phyloP scores from a whole-genome alignment of 2,888 invertebrate species.

The Pocota personata region DNA sequence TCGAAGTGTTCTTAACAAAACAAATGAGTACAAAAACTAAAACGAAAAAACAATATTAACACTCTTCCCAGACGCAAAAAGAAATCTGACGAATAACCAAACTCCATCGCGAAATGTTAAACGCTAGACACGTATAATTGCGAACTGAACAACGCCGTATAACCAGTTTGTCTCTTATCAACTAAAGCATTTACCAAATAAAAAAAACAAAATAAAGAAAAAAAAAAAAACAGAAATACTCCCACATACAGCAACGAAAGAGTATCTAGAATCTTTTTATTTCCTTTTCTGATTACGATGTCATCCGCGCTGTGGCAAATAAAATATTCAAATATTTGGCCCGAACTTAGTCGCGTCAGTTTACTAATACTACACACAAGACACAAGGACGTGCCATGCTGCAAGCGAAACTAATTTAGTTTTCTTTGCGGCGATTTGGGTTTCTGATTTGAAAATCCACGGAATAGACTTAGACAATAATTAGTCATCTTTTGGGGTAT shows the following conservation, averaged over 20 bases:
- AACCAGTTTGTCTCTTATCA: constrained; percentile 35
- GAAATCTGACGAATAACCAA: background rate
- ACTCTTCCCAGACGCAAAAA: background rate
- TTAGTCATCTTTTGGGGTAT: constrained; percentile 3
- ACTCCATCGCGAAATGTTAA: constrained; percentile 15
- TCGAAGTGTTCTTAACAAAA: background rate
- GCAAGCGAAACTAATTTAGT: background rate
- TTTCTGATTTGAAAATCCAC: background rate
- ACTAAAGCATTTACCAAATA: constrained; percentile 1
- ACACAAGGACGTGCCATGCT: background rate
- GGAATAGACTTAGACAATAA: background rate
- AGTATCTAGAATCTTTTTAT: background rate
- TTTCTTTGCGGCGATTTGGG: background rate
- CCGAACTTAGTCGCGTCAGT: background rate
- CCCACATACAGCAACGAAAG: background rate
- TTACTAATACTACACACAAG: background rate
- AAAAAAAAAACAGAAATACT: background rate
- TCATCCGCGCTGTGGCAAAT: background rate
- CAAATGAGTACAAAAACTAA: background rate
- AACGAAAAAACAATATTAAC: background rate
- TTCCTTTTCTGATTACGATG: background rate
- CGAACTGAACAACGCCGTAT: constrained; percentile 21
- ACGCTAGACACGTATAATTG: constrained; percentile 8
- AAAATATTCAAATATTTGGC: constrained; percentile 8
- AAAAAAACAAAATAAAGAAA: constrained; percentile 5